Percentiles rank a stretch among this genome's conserved stretches.
Conservation (phyloP, 1,140 invertebrate genomes). For the Meloidogyne floridensis region DNA sequence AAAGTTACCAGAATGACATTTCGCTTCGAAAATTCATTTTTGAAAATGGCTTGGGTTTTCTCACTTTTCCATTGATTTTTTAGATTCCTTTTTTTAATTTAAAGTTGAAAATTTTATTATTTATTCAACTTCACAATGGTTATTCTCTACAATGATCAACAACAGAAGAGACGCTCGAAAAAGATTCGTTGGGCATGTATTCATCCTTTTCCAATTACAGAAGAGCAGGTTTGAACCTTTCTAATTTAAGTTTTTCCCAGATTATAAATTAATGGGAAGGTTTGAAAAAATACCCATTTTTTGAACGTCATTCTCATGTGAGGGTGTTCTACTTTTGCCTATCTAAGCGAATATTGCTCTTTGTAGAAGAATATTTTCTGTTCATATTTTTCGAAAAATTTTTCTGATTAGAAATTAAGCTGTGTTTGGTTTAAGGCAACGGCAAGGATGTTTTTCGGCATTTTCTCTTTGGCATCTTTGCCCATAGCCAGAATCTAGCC, state of each 20-base stretch:
- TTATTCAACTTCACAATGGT: too few relatives aligned
- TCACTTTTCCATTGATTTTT: neutral
- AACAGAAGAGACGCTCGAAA: neutral
- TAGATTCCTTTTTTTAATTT: neutral
- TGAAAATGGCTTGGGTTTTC: neutral
- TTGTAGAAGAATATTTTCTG: too few relatives aligned
- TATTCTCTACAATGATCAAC: neutral
- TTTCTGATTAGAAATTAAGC: too few relatives aligned
- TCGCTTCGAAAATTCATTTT: neutral
- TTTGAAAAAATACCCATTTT: neutral
- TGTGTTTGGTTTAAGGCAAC: too few relatives aligned
- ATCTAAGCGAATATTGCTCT: too few relatives aligned
- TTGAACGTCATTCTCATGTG: neutral
- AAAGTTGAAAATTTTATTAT: too few relatives aligned
- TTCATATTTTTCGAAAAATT: too few relatives aligned
- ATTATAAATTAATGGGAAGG: neutral
- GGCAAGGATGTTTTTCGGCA: too few relatives aligned
- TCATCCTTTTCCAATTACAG: neutral
- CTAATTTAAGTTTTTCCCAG: neutral
- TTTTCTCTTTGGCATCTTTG: too few relatives aligned
- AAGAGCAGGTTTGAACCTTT: neutral
- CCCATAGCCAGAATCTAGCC: too few relatives aligned
- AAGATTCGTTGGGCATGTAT: neutral
- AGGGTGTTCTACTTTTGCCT: neutral
- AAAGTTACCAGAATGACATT: neutral